A percentile compares a stretch with the other conserved stretches of the same genome.
Conservation (phyloP, 1,140 invertebrate species). For the Hermatobates lingyangjiaoensis region DNA sequence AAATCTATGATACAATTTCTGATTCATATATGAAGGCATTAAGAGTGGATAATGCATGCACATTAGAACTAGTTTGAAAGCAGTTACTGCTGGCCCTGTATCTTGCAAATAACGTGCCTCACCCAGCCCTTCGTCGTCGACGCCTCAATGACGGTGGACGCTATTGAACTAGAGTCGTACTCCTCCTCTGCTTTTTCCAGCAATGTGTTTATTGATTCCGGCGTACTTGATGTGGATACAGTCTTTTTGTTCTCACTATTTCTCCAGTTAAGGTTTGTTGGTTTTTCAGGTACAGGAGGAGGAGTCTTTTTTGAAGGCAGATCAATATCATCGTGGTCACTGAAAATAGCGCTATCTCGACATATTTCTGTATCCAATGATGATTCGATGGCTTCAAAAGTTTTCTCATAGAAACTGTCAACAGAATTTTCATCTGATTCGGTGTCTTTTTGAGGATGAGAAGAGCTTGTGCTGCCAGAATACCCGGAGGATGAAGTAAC, state of each 20-base stretch:
- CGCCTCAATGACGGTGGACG: constrained; percentile 25
- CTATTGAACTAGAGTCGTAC: constrained; percentile 26
- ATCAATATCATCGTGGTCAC: constrained; percentile 39
- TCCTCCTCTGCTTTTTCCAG: constrained; percentile 21
- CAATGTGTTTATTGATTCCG: neutral
- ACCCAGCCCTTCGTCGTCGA: constrained; percentile 28
- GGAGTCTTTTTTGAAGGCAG: constrained; percentile 7
- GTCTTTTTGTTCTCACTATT: neutral
- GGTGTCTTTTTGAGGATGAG: constrained; percentile 11
- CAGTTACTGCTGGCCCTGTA: constrained; percentile 25
- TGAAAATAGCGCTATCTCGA: constrained; percentile 67
- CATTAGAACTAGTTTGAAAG: no score
- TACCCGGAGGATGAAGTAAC: constrained; percentile 35
- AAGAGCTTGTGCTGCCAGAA: constrained; percentile 22
- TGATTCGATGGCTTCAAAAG: constrained; percentile 51
- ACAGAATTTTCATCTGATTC: constrained; percentile 24
- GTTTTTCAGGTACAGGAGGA: constrained; percentile 24
- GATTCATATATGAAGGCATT: no score
- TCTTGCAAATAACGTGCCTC: constrained; percentile 28
- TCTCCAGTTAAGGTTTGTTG: constrained; percentile 9
- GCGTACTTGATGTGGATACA: neutral
- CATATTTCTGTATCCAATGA: constrained; percentile 40
- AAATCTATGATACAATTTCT: no score
- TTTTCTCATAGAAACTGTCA: constrained; percentile 53
- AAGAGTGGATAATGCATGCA: no score